Evolutionary conservation across 2,888 invertebrate genomes (phyloP).

Genomic region (Julus scanicus): DNA sequence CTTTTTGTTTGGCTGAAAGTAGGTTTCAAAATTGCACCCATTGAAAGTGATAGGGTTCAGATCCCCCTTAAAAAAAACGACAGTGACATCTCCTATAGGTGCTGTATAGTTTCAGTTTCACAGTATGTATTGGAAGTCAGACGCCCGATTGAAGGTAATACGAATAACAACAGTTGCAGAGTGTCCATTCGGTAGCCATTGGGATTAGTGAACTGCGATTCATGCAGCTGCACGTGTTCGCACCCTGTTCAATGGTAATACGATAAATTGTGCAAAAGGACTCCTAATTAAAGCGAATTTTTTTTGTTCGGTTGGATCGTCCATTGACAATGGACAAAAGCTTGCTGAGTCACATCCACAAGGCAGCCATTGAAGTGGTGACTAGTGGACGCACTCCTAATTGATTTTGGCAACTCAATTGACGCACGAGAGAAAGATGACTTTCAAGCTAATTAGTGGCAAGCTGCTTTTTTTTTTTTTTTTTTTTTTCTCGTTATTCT

Average conservation of each 20-base stretch:
- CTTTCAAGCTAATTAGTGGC: background rate
- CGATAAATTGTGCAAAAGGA: background rate
- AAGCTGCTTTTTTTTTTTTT: background rate
- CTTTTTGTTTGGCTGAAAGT: too few relatives aligned
- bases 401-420: slow-evolving; percentile 15
- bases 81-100: too few relatives aligned
- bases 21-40: too few relatives aligned
- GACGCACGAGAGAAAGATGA: background rate
- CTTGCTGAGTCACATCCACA: background rate
- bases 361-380: slow-evolving; percentile 27
- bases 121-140: too few relatives aligned
- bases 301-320: background rate
- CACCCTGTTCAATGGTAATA: background rate
- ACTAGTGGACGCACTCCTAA: background rate
- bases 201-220: background rate
- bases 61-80: too few relatives aligned
- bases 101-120: too few relatives aligned
- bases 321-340: slow-evolving; percentile 8
- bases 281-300: background rate
- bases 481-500: too few relatives aligned
- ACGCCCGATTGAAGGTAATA: too few relatives aligned
- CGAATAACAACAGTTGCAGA: background rate
- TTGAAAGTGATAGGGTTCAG: too few relatives aligned
- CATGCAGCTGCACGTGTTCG: background rate
- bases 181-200: background rate